Base-by-base conservation (phyloP, 2,888 invertebrate genomes). In the Campoplex nolae region DNA sequence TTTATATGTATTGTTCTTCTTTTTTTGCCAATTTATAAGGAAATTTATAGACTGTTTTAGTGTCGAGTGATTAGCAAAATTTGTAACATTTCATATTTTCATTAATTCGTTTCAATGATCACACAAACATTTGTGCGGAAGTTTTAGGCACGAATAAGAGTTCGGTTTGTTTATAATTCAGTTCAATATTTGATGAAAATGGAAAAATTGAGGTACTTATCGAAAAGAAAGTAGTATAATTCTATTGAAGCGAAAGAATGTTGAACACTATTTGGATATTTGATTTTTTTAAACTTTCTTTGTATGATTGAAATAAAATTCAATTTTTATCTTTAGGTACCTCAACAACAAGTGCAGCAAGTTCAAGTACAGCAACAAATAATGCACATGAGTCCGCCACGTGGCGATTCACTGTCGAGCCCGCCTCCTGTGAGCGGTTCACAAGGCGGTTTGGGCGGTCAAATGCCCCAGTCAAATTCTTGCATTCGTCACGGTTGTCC, bases 401-500 rank as follows among this genome's bases (percentile, higher is more conserved):
- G 93, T 74, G 92, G 91, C 7, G 91, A 92, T 42, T 90, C 91
- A 32, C 85, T 94, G 73, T 92, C 94, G 79, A 94, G 92, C 88
- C 92, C 94, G 7, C 92, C 93, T 2, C 92, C 93, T 11, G 92
- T 93, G 7, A 92, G 90, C 80, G 90, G 92, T 42, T 89, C 90
- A 8, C 93, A 92, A 86, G 89, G 88, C 54, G 89, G 88, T 48
- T 91, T 92, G 90, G 90, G 89, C 32, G 91, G 91, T 83, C 94
- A 93, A 68, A 90, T 93, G 70, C 90, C 92, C 73, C 92, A 92
- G 54, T 89, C 93, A 87, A 92, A 93, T 85, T 91, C 97, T 85
- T 98, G 98, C 95, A 97, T 98, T 92, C 97, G 98, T 88, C 97
- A 97, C 92, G 98, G 98, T 90, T 99, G 99, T 95, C 97, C 97